Percentiles rank a stretch among this genome's conserved stretches.
Conservation (phyloP, 2,113 vertebrate genomes). For the Trinectes maculatus region DNA sequence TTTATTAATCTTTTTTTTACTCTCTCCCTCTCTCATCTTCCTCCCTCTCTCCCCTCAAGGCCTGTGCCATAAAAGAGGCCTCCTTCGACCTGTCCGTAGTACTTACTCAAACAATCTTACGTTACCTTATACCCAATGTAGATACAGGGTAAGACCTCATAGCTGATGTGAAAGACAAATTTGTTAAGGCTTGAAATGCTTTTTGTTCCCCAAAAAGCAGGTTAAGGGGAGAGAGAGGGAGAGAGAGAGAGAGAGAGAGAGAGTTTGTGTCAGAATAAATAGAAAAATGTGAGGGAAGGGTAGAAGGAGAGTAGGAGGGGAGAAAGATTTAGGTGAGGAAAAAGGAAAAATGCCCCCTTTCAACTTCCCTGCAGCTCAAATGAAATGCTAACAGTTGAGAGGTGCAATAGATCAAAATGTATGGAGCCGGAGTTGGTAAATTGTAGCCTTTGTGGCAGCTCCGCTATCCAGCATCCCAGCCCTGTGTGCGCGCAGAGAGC, state of each 20-base stretch:
- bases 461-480: slow-evolving; percentile 77
- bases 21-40: slow-evolving; percentile 56
- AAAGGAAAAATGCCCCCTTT: slow-evolving; percentile 74
- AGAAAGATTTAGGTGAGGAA: slow-evolving; percentile 70
- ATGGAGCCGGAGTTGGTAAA: slow-evolving; percentile 79
- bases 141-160: slow-evolving; percentile 73
- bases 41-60: slow-evolving; percentile 60
- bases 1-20: slow-evolving; percentile 91
- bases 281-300: slow-evolving; percentile 48
- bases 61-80: slow-evolving; percentile 77
- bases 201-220: slow-evolving; percentile 79
- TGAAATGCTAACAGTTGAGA: slow-evolving; percentile 78
- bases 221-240: slow-evolving; percentile 49
- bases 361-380: slow-evolving; percentile 76
- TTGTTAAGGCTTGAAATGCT: slow-evolving; percentile 82
- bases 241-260: slow-evolving; percentile 22
- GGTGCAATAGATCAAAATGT: slow-evolving; percentile 80
- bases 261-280: slow-evolving; percentile 53
- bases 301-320: slow-evolving; percentile 56
- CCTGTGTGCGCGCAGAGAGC: slow-evolving; percentile 75
- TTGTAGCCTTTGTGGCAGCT: slow-evolving; percentile 78
- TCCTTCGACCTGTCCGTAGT: slow-evolving; percentile 86
- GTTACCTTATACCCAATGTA: slow-evolving; percentile 71
- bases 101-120: slow-evolving; percentile 79
- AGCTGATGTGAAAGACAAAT: slow-evolving; percentile 75